Base-by-base conservation (phyloP, 1,140 invertebrate genomes). In the Lanistes nyassanus region DNA sequence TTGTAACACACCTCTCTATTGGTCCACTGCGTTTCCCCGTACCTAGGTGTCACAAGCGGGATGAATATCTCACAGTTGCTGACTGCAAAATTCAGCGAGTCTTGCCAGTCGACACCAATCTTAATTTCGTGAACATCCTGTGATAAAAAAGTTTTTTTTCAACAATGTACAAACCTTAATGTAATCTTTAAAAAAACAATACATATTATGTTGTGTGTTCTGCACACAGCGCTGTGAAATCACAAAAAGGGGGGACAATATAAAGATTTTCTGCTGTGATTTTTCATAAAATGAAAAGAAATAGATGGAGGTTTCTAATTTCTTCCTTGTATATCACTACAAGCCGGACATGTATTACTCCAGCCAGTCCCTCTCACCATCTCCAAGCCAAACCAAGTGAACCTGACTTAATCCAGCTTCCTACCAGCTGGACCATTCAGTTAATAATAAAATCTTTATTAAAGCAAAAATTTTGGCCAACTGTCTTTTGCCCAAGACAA, bases 61-160 rank as follows among this genome's bases (percentile, higher is more conserved):
- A 91, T 84, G 83, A 91, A 91, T n/a, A 90, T 82, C 67, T 88
- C 83, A 83, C 90, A 90, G 67, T 87, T 85, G 60, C 85, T 89
- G 65, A 91, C 89, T 56, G 90, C 90, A 80, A 86, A 81, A 77
- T 91, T 91, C 39, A 91, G 79, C 11, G 88, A 87, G 80, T 91
- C 90, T 72, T 90, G 89, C 90, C 90, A 91, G 79, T 91, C 90
- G 31, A 86, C 84, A 29, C 89, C 90, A 36, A 83, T 85, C 71
- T 86, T 83, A 34, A 91, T 91, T 79, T 91, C 90, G 84, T 91
- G 86, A 0, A 91, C 88, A 85, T 91, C 90, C 88, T 90, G 75
- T 23, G 86, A 77, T 65, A 31, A 26, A 34, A 65, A 23, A 9
- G 11, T n/a, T 62, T n/a, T n/a, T 62, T 29, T n/a, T 29, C 1